Evolutionary conservation across 1,140 invertebrate genomes (phyloP), one percentile per base, ranked within the genome.

Genomic region (Metopolophium dirhodum): DNA sequence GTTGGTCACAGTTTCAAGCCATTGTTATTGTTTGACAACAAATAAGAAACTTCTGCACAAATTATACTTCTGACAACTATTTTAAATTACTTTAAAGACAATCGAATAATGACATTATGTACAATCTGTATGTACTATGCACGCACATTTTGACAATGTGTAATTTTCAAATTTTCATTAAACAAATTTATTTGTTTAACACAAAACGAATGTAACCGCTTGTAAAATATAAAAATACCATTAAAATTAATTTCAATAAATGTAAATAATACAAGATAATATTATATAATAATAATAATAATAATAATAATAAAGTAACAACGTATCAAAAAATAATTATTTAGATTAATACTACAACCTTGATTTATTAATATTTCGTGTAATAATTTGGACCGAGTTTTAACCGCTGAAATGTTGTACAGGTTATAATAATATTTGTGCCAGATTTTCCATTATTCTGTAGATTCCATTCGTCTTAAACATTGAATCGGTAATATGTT

Each of bases 21-120:
- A 77, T 77, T 77, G 61, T 77, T 77, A 77, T 77, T n/a, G 14
- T 77, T n/a, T 77, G n/a, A 77, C 14, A 77, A 77, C 61, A 77
- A 77, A 20, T 77, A 77, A 77, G 61, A 77, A 77, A 77, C 61
- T 77, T 77, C n/a, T 77, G 61, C 30, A n/a, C 61, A 77, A 77
- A 77, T 77, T 77, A 77, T 35, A 77, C n/a, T 77, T 77, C 61
- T 77, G 14, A 77, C 11, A 77, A 77, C 61, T 77, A 77, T n/a
- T 77, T 77, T 77, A 77, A 77, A 35, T 77, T 77, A 77, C 14
- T 77, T 77, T 77, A 77, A 77, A 77, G 61, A n/a, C 61, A 77
- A 35, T n/a, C 61, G 61, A 77, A 77, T 77, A 68, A 68, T 68
- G 61, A n/a, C 61, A 77, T 68, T 68, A n/a, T 68, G 61, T 68